Evolutionary conservation across 2,113 vertebrate genomes (phyloP).

Genomic region (Lophius piscatorius): DNA sequence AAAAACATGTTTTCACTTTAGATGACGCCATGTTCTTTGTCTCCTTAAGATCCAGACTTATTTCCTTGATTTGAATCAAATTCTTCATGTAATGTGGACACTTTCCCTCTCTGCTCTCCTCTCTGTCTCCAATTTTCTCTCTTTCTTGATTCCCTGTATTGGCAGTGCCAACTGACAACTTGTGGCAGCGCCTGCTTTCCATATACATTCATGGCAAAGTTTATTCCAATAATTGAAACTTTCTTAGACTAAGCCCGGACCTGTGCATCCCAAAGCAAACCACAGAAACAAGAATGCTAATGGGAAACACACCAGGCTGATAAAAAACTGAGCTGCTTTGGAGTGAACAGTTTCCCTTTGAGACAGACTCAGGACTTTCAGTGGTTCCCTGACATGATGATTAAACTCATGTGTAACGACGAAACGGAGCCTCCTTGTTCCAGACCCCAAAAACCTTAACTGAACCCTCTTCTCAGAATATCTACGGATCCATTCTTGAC

Average conservation of each 20-base stretch:
- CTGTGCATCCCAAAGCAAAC: conserved; percentile 62
- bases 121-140: conserved; percentile 23
- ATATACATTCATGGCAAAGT: conserved; percentile 63
- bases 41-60: conserved; percentile 53
- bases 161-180: conserved; percentile 61
- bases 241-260: conserved; percentile 65
- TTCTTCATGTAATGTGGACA: conserved; percentile 52
- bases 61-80: conserved; percentile 70
- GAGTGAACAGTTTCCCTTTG: conserved; percentile 47
- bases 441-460: conserved; percentile 71
- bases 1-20: conserved; percentile 73
- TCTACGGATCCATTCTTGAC: conserved; percentile 52
- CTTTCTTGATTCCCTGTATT: conserved; percentile 27
- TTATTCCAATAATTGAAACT: conserved; percentile 65
- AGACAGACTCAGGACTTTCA: conserved; percentile 58
- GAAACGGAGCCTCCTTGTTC: conserved; percentile 62
- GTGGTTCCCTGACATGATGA: conserved; percentile 71
- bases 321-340: conserved; percentile 62
- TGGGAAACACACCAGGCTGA: conserved; percentile 73
- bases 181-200: conserved; percentile 62
- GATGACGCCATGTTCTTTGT: conserved; percentile 67
- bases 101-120: conserved; percentile 32
- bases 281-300: conserved; percentile 68
- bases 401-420: conserved; percentile 74
- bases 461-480: conserved; percentile 61